Percentiles rank a stretch among this genome's conserved stretches.
These are phyloP conservation scores for Laothoe populi DNA, from an alignment of 2,888 invertebrate species.

Conservation along the genomic window DNA sequence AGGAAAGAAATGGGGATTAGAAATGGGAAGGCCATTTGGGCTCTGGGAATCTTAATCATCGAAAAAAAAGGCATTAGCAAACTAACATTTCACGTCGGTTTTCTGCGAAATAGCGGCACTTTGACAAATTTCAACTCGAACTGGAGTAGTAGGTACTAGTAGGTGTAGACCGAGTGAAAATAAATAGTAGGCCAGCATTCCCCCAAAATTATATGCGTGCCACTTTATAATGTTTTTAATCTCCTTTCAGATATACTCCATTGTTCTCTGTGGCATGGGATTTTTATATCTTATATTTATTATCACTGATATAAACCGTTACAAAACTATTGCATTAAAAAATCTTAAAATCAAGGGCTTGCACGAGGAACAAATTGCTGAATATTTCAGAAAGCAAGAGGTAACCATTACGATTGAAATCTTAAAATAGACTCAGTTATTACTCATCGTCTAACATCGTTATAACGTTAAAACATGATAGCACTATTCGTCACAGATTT, in stretches of 20 bases:
- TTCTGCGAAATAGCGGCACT: too few relatives aligned
- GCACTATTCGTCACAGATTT: not conserved
- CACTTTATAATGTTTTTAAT: conserved; percentile 31
- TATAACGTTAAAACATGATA: not conserved
- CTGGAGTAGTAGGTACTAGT: too few relatives aligned
- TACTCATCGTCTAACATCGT: not conserved
- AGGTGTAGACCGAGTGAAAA: too few relatives aligned
- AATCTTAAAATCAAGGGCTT: conserved; percentile 69
- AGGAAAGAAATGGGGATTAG: too few relatives aligned
- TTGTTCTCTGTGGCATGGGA: conserved; percentile 84
- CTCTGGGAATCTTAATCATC: too few relatives aligned
- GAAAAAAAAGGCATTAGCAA: too few relatives aligned
- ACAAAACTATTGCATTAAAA: conserved; percentile 77
- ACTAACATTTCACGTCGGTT: too few relatives aligned
- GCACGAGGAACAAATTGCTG: conserved; percentile 68
- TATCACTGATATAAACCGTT: conserved; percentile 86
- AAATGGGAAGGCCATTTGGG: too few relatives aligned
- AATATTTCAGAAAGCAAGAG: conserved; percentile 73
- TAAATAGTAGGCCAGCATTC: too few relatives aligned
- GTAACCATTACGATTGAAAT: conserved; percentile 46
- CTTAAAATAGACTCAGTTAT: not conserved
- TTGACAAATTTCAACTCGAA: too few relatives aligned
- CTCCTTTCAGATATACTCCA: conserved; percentile 85
- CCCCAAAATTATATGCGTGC: too few relatives aligned
- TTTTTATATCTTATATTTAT: conserved; percentile 86